Evolutionary conservation across 1,140 invertebrate genomes (phyloP).

Genomic region (Carposina sasakii): DNA sequence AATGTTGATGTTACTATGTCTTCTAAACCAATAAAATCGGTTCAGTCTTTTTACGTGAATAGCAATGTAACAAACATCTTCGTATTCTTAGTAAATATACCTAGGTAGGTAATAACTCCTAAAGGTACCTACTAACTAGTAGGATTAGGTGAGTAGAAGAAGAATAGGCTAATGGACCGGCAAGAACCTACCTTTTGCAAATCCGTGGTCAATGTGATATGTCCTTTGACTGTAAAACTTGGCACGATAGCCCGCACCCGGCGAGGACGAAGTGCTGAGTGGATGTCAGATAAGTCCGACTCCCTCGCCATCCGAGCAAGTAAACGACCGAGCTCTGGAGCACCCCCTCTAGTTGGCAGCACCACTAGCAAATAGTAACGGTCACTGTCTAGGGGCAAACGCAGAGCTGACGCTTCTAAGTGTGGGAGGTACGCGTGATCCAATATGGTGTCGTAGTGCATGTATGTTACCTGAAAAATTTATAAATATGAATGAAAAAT

Average conservation of each 20-base stretch:
- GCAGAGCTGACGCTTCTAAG: slow-evolving; percentile 79
- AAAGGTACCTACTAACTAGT: neutral
- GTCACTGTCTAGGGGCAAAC: slow-evolving; percentile 81
- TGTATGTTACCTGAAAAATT: slow-evolving; percentile 72
- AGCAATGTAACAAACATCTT: too few relatives aligned
- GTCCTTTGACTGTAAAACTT: slow-evolving; percentile 83
- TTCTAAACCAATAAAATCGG: too few relatives aligned
- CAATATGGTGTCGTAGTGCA: slow-evolving; percentile 82
- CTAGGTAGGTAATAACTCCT: neutral
- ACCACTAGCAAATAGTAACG: slow-evolving; percentile 77
- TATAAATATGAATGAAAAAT: neutral
- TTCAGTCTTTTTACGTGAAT: too few relatives aligned
- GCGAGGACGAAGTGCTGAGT: slow-evolving; percentile 77
- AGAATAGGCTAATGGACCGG: neutral
- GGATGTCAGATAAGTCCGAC: slow-evolving; percentile 76
- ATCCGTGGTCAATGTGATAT: slow-evolving; percentile 82
- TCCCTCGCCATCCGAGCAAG: slow-evolving; percentile 59
- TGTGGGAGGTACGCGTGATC: slow-evolving; percentile 84
- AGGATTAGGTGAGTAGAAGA: neutral
- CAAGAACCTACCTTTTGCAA: slow-evolving; percentile 78
- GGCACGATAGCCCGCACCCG: slow-evolving; percentile 83
- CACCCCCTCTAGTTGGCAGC: slow-evolving; percentile 70
- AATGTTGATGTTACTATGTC: neutral
- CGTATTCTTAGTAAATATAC: too few relatives aligned
- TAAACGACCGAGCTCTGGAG: slow-evolving; percentile 52